These are phyloP conservation scores for Caenorhabditis afra DNA, from an alignment of 2,888 invertebrate species.

Conservation along the genomic window DNA sequence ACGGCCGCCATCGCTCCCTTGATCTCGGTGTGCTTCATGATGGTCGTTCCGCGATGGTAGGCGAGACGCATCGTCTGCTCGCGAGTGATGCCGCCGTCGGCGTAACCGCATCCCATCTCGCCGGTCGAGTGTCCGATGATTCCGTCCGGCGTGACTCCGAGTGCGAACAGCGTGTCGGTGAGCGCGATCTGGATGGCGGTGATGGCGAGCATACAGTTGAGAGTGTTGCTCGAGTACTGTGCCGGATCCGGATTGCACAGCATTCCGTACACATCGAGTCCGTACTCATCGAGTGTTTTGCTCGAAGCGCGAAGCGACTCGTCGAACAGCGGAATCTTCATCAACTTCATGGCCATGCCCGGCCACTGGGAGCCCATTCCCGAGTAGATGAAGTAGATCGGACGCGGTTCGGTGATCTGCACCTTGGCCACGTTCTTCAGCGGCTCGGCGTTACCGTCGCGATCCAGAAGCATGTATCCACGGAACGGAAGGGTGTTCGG, in stretches of 20 bases:
- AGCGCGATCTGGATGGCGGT: constrained; percentile 96
- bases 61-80: constrained; percentile 95
- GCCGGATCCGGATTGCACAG: constrained; percentile 86
- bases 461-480: constrained; percentile 88
- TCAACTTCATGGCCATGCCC: constrained; percentile 92
- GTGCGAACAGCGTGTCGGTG: constrained; percentile 88
- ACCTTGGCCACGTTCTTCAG: constrained; percentile 77
- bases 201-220: constrained; percentile 93
- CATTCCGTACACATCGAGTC: constrained; percentile 88
- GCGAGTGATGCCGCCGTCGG: constrained; percentile 93
- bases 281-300: constrained; percentile 86
- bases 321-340: constrained; percentile 88
- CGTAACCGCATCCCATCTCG: constrained; percentile 95
- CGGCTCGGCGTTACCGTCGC: constrained; percentile 79
- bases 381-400: constrained; percentile 95
- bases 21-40: constrained; percentile 75
- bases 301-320: constrained; percentile 85
- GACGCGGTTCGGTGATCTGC: constrained; percentile 78
- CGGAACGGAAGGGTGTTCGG: constrained; percentile 87
- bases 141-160: constrained; percentile 90
- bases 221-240: constrained; percentile 85
- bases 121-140: constrained; percentile 96
- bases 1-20: constrained; percentile 90
- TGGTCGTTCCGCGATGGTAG: constrained; percentile 89
- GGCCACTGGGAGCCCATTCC: constrained; percentile 99